Evolutionary conservation across 2,113 vertebrate genomes (phyloP), one percentile per base, ranked within the genome.

Genomic region (Xiphophorus maculatus): DNA sequence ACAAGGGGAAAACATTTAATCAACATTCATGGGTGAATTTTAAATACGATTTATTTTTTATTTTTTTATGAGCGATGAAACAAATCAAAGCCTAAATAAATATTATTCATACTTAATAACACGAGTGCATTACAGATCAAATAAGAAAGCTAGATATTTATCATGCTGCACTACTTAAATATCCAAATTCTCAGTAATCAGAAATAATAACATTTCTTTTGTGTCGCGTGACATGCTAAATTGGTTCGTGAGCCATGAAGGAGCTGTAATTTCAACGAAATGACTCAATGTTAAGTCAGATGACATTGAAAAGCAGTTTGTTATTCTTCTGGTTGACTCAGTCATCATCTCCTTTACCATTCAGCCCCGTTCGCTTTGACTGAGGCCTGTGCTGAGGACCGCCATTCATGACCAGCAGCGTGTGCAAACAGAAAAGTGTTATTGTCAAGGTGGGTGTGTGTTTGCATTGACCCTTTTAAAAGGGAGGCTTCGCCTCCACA

Each of bases 311-410:
- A 82, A 77, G 73, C 29, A 44, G 75, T 17, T 11, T 77, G 13
- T 51, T 62, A 64, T 71, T n/a, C 40, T 67, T 64, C 10, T 40
- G 76, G 73, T 35, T 77, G 10, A 80, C 27, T 80, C 60, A 15
- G 15, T 63, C 63, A 40, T 19, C 51, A 32, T 71, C 64, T 48
- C 0, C 51, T 78, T 68, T 64, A 82, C 71, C 66, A 68, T 89
- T 83, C 82, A 62, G 44, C 42, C 40, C 54, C 14, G 63, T 66
- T 77, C 51, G 79, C 77, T 84, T n/a, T 72, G 48, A 70, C 29
- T 54, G 76, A 80, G 86, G 82, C 85, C 86, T 80, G 5, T 42
- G 67, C 40, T 73, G 30, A 22, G 35, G 35, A 48, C 40, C 74
- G 69, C 74, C 71, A 66, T 78, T 83, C 77, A 73, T 15, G 8